Evolutionary conservation across 2,888 invertebrate genomes (phyloP), one percentile per base, ranked within the genome.

Genomic region (Brachylomia viminalis): DNA sequence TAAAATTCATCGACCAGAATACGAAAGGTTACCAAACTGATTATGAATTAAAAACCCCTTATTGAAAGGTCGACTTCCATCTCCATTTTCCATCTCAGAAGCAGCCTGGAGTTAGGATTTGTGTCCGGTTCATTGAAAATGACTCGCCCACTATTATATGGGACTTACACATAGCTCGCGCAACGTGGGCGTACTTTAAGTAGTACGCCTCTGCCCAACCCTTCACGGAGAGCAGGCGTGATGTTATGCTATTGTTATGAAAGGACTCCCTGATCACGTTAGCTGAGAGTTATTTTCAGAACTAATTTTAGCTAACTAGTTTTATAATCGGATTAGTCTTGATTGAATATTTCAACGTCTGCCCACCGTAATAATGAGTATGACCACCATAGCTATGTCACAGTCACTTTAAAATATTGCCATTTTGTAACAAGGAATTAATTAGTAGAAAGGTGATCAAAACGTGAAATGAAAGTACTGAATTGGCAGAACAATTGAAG

Each of bases 1-100:
- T 79, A 49, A 42, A 70, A 62, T 58, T 17, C 8, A 72, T 69
- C 72, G 54, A 69, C 30, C 70, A 54, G 10, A 13, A 13, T 10
- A n/a, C 33, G 27, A 27, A 38, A 65, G 8, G 15, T 56, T 56
- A 56, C 7, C 27, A 56, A 56, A 54, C 13, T 13, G 27, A 27
- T 13, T 54, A 6, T 27, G 27, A 47, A 42, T 27, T 30, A 30
- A 33, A 49, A 15, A n/a, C 7, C n/a, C 27, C 15, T n/a, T n/a
- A 13, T 54, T 54, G n/a, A n/a, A n/a, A 54, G 13, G n/a, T n/a
- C n/a, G n/a, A n/a, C 54, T 54, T 13, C 5, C n/a, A 52, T 52
- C 0, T 23, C 23, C 23, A 54, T 54, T 54, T n/a, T 11, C 54
- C 6, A 0, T n/a, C 13, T 42, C 42, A 42, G 38, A 6, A 10